Evolutionary conservation across 2,113 vertebrate genomes (phyloP), one percentile per base, ranked within the genome.

Genomic region (Cynoglossus semilaevis): DNA sequence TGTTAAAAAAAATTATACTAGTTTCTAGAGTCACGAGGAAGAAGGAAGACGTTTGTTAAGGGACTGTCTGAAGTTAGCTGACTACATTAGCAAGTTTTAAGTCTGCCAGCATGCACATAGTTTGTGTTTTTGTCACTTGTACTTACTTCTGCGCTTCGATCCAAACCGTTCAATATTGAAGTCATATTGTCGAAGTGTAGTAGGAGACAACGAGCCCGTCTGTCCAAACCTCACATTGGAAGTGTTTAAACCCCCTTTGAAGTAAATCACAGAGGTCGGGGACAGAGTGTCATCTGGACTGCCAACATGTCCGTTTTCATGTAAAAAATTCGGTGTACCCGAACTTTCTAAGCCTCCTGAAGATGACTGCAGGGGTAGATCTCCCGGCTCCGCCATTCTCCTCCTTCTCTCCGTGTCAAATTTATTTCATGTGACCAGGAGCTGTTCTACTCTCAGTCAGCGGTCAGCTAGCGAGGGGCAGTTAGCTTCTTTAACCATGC

Each of bases 251-350:
- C 89, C 90, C 76, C 92, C 91, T 74, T 88, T 91, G 62, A 92
- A 92, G 70, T 86, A 92, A 15, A 92, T 92, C 40, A 92, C 91
- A 0, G 91, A 92, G 3, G 90, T 91, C 0, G 91, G 91, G 2
- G 89, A 89, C 0, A 92, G 79, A 17, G 86, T 83, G 46, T 92
- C 91, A 1, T 91, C 91, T 7, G 89, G 87, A 15, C 86, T 90
- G 44, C 80, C 75, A 0, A 38, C 43, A 47, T 84, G 88, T 36
- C 89, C 89, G 45, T 90, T 90, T 58, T 81, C 82, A 11, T 88
- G 84, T 0, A 79, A 65, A 10, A 76, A 67, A 8, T 50, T 58
- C 0, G 46, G 69, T 18, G 53, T 64, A 5, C 35, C 68, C 6
- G 14, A 76, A 80, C 72, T 82, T 78, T 72, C 41, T 1, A 38